phyloP scores from a whole-genome alignment of 2,888 invertebrate genomes.

The Thalpophila matura region DNA sequence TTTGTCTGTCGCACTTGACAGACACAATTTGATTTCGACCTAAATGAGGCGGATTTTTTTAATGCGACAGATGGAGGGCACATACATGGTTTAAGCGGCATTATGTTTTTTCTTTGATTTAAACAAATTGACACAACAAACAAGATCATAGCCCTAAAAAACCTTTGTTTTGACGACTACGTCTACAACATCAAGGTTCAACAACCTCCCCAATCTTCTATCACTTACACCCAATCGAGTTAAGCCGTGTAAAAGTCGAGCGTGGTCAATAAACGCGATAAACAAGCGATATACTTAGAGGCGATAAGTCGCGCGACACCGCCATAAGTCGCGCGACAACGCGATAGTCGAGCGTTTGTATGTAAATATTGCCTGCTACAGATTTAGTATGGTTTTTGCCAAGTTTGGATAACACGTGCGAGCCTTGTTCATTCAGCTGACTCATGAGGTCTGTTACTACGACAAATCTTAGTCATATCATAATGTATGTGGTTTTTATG shows the following conservation, averaged over 20 bases:
- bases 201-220: conserved; percentile 2
- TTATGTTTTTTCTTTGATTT: too few species aligned
- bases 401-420: conserved; percentile 64
- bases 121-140: too few species aligned
- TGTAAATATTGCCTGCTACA: conserved; percentile 60
- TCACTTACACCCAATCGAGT: conserved; percentile 43
- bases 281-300: conserved; percentile 55
- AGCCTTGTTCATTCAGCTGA: conserved; percentile 58
- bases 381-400: conserved; percentile 58
- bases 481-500: conserved; percentile 39
- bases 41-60: too few species aligned
- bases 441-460: conserved; percentile 53
- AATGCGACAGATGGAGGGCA: too few species aligned
- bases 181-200: conserved; percentile 6
- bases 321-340: conserved; percentile 55
- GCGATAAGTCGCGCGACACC: conserved; percentile 56
- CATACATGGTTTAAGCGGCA: too few species aligned
- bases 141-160: too few species aligned
- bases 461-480: conserved; percentile 51
- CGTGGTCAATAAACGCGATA: conserved; percentile 60
- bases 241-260: conserved; percentile 57
- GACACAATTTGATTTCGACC: too few species aligned
- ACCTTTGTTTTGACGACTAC: not conserved
- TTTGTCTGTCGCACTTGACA: too few species aligned
- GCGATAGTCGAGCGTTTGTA: conserved; percentile 61